phyloP scores from a whole-genome alignment of 2,797 vertebrate species.

The Neopelma chrysocephalum region DNA sequence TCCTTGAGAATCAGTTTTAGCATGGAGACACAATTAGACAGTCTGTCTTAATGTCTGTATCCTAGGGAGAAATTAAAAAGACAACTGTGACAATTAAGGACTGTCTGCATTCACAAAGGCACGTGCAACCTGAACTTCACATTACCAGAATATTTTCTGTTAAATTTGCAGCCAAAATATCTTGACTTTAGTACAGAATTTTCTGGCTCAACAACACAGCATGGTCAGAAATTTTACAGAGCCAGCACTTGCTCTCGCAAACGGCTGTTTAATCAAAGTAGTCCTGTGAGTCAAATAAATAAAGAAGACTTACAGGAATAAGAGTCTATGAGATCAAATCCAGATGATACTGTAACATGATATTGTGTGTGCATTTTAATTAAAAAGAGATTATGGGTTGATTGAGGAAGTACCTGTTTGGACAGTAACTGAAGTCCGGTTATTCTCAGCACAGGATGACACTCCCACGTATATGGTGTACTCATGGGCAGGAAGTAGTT shows the following conservation, averaged over 20 bases:
- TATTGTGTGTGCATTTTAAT: background rate
- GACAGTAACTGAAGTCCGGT: background rate
- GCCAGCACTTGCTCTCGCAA: background rate
- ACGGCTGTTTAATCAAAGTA: background rate
- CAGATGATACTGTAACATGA: background rate
- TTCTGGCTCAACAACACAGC: background rate
- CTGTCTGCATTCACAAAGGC: background rate
- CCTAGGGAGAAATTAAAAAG: background rate
- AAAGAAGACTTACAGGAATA: background rate
- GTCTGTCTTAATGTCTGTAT: background rate
- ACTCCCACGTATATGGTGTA: slow-evolving; percentile 31
- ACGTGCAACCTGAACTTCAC: background rate
- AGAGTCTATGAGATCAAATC: background rate
- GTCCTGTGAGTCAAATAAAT: background rate
- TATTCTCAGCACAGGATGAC: background rate
- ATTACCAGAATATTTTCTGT: background rate
- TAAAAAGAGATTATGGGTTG: background rate
- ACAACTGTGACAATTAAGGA: background rate
- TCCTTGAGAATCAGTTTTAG: background rate
- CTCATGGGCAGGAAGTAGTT: background rate
- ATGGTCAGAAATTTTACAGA: background rate
- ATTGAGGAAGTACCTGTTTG: slow-evolving; percentile 49
- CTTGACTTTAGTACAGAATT: background rate
- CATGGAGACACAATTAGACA: background rate
- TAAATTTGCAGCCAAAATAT: background rate